Conservation (phyloP, 1,140 invertebrate genomes). For the Zaprionus vittiger region DNA sequence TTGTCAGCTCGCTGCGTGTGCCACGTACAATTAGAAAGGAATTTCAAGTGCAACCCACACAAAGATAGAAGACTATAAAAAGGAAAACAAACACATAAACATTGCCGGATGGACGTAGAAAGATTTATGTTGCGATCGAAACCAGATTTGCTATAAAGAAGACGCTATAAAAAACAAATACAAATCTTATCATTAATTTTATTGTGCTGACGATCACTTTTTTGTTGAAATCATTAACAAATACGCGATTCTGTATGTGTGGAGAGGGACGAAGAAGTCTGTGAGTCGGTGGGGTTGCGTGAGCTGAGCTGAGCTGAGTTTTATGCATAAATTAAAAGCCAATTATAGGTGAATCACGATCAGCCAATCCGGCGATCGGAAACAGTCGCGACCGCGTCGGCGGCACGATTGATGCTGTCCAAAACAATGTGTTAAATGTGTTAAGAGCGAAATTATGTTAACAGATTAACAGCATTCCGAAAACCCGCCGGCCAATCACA, state of each 20-base stretch:
- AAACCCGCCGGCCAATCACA: constrained; percentile 61
- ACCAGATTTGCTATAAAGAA: constrained; percentile 72
- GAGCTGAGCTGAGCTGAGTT: constrained; percentile 44
- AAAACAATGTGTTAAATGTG: constrained; percentile 82
- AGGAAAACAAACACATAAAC: neutral
- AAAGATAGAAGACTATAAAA: constrained; percentile 19
- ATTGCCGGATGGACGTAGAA: constrained; percentile 15
- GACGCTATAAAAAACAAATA: constrained; percentile 59
- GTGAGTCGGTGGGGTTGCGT: constrained; percentile 42
- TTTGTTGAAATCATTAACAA: constrained; percentile 82
- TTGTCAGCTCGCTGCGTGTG: constrained; percentile 53
- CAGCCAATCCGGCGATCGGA: constrained; percentile 57
- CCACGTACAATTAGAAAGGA: constrained; percentile 78
- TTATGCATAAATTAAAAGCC: constrained; percentile 80
- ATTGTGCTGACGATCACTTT: constrained; percentile 80
- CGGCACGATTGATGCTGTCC: constrained; percentile 72
- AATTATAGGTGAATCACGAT: constrained; percentile 80
- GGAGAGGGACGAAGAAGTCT: constrained; percentile 63
- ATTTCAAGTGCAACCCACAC: constrained; percentile 71
- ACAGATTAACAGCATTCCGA: constrained; percentile 80
- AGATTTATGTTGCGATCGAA: constrained; percentile 70
- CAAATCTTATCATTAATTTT: constrained; percentile 78
- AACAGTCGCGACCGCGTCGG: constrained; percentile 38
- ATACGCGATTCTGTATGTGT: constrained; percentile 72
- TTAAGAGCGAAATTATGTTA: constrained; percentile 83